These are phyloP conservation scores for Danaus chrysippus DNA, from an alignment of 2,888 invertebrate genomes.

Conservation along the genomic window DNA sequence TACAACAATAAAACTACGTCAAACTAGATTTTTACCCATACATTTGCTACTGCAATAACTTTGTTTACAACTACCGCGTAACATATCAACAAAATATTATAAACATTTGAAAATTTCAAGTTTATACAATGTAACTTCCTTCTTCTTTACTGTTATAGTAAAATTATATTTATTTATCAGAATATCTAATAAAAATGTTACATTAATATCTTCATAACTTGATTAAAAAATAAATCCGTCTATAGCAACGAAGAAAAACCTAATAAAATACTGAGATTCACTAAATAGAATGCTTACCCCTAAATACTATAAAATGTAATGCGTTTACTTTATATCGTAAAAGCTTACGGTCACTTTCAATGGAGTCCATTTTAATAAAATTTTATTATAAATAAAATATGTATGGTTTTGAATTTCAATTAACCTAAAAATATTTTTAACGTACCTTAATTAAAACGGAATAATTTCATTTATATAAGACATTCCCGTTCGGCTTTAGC, in stretches of 20 bases:
- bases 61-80: too few species aligned
- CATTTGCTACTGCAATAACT: too few species aligned
- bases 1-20: too few species aligned
- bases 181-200: too few species aligned
- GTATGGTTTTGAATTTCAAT: background rate
- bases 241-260: background rate
- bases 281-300: background rate
- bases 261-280: background rate
- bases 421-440: background rate
- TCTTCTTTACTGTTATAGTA: too few species aligned
- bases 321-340: slow-evolving; percentile 3
- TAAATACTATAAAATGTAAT: background rate
- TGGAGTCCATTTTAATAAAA: background rate
- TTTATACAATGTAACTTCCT: too few species aligned
- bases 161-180: too few species aligned
- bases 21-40: too few species aligned
- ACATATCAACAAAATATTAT: too few species aligned
- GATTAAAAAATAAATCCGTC: too few species aligned
- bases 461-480: background rate
- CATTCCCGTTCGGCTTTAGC: slow-evolving; percentile 1
- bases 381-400: background rate
- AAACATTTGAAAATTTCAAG: too few species aligned
- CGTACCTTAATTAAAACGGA: background rate
- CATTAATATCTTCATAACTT: too few species aligned
- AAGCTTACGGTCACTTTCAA: background rate